phyloP scores from a whole-genome alignment of 2,797 vertebrate genomes.

The Cirrhinus mrigala region DNA sequence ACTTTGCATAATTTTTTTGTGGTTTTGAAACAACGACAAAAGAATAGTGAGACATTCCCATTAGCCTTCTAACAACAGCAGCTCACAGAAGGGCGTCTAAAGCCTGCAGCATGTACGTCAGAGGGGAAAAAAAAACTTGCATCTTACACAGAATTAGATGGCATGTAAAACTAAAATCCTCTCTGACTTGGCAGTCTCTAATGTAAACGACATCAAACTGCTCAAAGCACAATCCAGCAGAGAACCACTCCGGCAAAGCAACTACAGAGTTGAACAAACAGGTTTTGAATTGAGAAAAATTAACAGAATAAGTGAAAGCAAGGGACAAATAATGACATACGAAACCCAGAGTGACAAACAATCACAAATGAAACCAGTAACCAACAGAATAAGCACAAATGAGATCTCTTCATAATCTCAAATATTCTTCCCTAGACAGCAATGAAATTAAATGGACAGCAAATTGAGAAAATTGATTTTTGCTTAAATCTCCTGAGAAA shows the following conservation, averaged over 20 bases:
- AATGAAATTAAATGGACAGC: not conserved
- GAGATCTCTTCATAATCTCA: not conserved
- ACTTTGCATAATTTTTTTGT: constrained; percentile 14
- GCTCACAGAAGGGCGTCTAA: constrained; percentile 35
- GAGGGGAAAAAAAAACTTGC: constrained; percentile 36
- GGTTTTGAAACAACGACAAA: constrained; percentile 19
- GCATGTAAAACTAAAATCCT: constrained; percentile 49
- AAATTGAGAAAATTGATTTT: not conserved
- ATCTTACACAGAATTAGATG: constrained; percentile 41
- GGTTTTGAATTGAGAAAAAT: not conserved
- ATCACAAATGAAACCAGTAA: not conserved
- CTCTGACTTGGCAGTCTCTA: constrained; percentile 44
- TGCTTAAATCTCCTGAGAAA: not conserved
- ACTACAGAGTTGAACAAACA: not conserved
- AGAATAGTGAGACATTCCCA: constrained; percentile 38
- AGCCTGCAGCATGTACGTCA: constrained; percentile 32
- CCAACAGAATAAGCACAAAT: not conserved
- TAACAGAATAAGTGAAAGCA: not conserved
- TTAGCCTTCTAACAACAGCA: constrained; percentile 28
- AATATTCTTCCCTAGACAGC: not conserved
- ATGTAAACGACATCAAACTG: constrained; percentile 50
- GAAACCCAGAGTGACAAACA: not conserved
- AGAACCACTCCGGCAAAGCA: not conserved
- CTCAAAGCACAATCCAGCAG: constrained; percentile 41
- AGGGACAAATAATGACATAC: not conserved